Conservation (phyloP, 2,888 invertebrate species). For the Drosophila crucigera region DNA sequence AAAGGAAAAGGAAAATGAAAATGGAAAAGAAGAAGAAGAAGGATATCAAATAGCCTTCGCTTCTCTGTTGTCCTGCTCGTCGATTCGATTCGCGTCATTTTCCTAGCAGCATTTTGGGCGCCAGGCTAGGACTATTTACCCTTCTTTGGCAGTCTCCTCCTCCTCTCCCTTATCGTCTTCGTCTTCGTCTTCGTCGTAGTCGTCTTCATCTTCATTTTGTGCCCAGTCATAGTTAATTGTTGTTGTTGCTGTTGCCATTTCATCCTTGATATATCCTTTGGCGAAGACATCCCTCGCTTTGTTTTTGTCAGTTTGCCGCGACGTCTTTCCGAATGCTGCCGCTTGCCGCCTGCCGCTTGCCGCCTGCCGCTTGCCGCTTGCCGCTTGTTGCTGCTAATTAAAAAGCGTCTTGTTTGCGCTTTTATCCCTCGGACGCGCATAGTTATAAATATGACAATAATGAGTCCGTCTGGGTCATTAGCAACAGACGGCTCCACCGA, state of each 20-base stretch:
- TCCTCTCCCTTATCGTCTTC: neutral
- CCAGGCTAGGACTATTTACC: conserved; percentile 43
- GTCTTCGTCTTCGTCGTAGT: conserved; percentile 6
- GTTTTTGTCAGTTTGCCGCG: conserved; percentile 37
- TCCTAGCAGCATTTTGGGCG: conserved; percentile 65
- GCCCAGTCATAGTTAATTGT: conserved; percentile 39
- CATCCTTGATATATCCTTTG: conserved; percentile 41
- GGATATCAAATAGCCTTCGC: conserved; percentile 16
- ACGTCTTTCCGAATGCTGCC: conserved; percentile 29
- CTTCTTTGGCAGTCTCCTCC: conserved; percentile 41
- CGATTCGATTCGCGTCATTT: conserved; percentile 60
- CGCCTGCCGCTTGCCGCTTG: conserved; percentile 38
- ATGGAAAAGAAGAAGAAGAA: conserved; percentile 3
- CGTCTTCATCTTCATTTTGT: conserved; percentile 8
- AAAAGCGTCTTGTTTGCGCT: conserved; percentile 56
- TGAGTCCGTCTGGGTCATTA: conserved; percentile 28
- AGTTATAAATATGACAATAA: conserved; percentile 38
- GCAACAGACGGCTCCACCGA: conserved; percentile 8
- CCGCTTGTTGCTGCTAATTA: conserved; percentile 73
- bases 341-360: conserved; percentile 1
- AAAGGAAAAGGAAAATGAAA: neutral
- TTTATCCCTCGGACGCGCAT: conserved; percentile 22
- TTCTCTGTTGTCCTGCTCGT: conserved; percentile 33
- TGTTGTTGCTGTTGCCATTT: conserved; percentile 36
- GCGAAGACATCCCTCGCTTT: conserved; percentile 39